Percentiles rank a stretch among this genome's conserved stretches.
phyloP scores from a whole-genome alignment of 2,888 invertebrate species.

The Chesias legatella region DNA sequence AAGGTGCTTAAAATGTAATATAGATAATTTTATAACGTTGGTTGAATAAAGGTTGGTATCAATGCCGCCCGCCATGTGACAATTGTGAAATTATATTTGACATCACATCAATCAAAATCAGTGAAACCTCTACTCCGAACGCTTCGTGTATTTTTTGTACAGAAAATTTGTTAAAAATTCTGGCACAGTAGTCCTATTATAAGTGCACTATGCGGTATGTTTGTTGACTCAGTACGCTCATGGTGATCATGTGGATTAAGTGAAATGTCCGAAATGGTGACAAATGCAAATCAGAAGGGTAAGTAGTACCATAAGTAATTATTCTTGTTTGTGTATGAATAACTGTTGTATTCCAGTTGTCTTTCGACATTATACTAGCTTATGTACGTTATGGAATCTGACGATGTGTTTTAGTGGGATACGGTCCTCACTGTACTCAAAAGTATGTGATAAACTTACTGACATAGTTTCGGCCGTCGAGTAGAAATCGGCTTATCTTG shows the following conservation, averaged over 20 bases:
- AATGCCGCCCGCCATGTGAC: too few relatives aligned
- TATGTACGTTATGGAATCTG: slow-evolving; percentile 45
- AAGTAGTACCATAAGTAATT: slow-evolving; percentile 46
- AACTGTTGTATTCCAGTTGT: slow-evolving; percentile 66
- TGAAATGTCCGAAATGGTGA: slow-evolving; percentile 63
- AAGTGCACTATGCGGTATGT: slow-evolving; percentile 30
- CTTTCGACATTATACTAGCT: slow-evolving; percentile 57
- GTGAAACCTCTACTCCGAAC: too few relatives aligned
- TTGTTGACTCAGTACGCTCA: slow-evolving; percentile 28
- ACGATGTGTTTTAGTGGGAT: slow-evolving; percentile 6
- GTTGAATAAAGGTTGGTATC: too few relatives aligned
- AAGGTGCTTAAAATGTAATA: too few relatives aligned
- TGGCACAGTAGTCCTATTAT: slow-evolving; percentile 25
- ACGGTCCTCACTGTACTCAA: background rate
- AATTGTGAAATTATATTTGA: too few relatives aligned
- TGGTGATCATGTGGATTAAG: slow-evolving; percentile 71
- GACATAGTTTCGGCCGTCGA: slow-evolving; percentile 18
- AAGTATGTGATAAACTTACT: slow-evolving; percentile 22
- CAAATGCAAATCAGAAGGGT: slow-evolving; percentile 73
- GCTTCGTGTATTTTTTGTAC: background rate
- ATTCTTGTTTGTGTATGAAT: slow-evolving; percentile 71
- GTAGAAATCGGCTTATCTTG: slow-evolving; percentile 21
- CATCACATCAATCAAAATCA: too few relatives aligned
- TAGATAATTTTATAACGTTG: slow-evolving; percentile 30
- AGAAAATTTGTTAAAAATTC: slow-evolving; percentile 22